A percentile compares a stretch with the other conserved stretches of the same genome.
Evolutionary conservation across 2,113 vertebrate genomes (phyloP).

Genomic region (Mustela lutreola): DNA sequence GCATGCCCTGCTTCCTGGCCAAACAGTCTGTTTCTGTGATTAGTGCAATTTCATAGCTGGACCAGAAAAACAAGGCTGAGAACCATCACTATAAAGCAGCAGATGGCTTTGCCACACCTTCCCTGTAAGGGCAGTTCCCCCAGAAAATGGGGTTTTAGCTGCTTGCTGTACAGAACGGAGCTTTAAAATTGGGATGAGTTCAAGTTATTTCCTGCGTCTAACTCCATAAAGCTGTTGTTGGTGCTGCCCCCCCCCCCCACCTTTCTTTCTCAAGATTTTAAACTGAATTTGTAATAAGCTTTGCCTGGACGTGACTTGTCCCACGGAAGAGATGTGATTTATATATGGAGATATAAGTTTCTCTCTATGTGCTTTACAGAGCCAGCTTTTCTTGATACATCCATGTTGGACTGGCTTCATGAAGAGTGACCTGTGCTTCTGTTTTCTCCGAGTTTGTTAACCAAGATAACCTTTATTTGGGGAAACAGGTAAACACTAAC

Average conservation of each 20-base stretch:
- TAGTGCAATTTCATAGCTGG: constrained; percentile 79
- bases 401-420: not conserved
- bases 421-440: not conserved
- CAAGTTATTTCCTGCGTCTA: constrained; percentile 28
- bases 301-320: constrained; percentile 57
- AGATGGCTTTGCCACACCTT: constrained; percentile 84
- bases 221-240: constrained; percentile 62
- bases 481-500: constrained; percentile 20
- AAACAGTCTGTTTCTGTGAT: constrained; percentile 82
- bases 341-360: constrained; percentile 52
- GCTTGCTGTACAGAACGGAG: constrained; percentile 65
- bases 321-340: constrained; percentile 58
- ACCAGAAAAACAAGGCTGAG: constrained; percentile 70
- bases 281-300: constrained; percentile 67
- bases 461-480: constrained; percentile 48
- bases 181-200: constrained; percentile 68
- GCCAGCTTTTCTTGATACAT: not conserved
- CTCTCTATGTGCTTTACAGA: not conserved
- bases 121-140: constrained; percentile 62
- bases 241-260: not conserved
- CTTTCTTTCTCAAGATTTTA: constrained; percentile 71
- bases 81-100: constrained; percentile 74
- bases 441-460: constrained; percentile 35
- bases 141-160: constrained; percentile 69
- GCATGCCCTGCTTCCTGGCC: constrained; percentile 72